These are phyloP conservation scores for Artibeus lituratus DNA, from an alignment of 2,797 vertebrate species.

Conservation along the genomic window DNA sequence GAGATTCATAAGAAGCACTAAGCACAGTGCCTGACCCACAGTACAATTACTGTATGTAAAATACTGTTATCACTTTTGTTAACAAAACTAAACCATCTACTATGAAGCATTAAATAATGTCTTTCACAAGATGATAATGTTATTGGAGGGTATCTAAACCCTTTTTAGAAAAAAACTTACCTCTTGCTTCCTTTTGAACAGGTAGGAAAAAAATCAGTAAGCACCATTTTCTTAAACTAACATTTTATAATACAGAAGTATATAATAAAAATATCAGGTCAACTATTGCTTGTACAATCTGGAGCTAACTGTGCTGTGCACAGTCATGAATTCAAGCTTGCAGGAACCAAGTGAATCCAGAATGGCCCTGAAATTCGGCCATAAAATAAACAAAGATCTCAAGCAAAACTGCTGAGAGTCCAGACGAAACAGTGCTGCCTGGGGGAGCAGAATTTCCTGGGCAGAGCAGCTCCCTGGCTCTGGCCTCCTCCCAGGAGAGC, in stretches of 20 bases:
- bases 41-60: neutral
- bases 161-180: neutral
- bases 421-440: neutral
- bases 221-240: neutral
- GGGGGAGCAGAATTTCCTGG: conserved; percentile 49
- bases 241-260: neutral
- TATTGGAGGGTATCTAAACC: neutral
- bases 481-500: conserved; percentile 40
- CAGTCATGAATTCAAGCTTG: neutral
- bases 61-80: neutral
- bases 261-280: neutral
- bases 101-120: neutral
- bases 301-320: neutral
- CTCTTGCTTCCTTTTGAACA: conserved; percentile 19
- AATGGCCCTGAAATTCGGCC: conserved; percentile 43
- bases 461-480: conserved; percentile 27
- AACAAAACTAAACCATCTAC: neutral
- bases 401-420: conserved; percentile 31
- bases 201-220: neutral
- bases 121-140: neutral
- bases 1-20: neutral
- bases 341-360: neutral
- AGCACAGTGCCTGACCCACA: neutral
- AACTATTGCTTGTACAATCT: neutral
- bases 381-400: conserved; percentile 52